A percentile compares a stretch with the other conserved stretches of the same genome.
phyloP scores from a whole-genome alignment of 2,888 invertebrate species.

The Rotaria socialis region DNA sequence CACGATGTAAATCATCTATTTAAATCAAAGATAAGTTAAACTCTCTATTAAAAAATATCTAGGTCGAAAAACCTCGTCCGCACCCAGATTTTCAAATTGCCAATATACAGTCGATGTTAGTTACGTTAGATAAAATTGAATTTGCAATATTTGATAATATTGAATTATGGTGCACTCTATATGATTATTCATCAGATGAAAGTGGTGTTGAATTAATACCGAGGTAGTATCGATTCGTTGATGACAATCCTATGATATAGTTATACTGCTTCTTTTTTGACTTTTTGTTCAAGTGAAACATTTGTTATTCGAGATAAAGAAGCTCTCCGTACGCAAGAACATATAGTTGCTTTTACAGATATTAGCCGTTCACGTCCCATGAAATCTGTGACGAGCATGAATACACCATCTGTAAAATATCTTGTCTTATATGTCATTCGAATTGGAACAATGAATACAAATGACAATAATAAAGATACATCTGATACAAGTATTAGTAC shows the following conservation, averaged over 20 bases:
- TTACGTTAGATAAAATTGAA: slow-evolving; percentile 16
- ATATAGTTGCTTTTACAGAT: slow-evolving; percentile 35
- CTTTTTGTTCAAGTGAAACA: not conserved
- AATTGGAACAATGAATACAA: not conserved
- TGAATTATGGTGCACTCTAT: slow-evolving; percentile 32
- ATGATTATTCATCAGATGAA: slow-evolving; percentile 1
- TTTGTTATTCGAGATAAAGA: slow-evolving; percentile 35
- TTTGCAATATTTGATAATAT: not conserved
- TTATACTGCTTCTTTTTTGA: no score
- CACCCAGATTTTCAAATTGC: not conserved
- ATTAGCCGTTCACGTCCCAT: not conserved
- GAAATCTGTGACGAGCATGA: not conserved
- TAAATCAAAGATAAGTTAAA: not conserved
- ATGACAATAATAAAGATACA: not conserved
- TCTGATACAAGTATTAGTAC: not conserved
- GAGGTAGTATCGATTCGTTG: not conserved
- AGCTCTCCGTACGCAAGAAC: slow-evolving; percentile 6
- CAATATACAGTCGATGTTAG: slow-evolving; percentile 22
- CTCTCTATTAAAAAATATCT: not conserved
- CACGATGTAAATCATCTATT: not conserved
- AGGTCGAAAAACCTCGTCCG: slow-evolving; percentile 32
- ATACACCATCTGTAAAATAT: not conserved
- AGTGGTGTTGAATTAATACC: slow-evolving; percentile 6
- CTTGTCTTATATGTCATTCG: slow-evolving; percentile 3
- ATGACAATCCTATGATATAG: no score